phyloP scores from a whole-genome alignment of 2,888 invertebrate species.

The Agrochola circellaris region DNA sequence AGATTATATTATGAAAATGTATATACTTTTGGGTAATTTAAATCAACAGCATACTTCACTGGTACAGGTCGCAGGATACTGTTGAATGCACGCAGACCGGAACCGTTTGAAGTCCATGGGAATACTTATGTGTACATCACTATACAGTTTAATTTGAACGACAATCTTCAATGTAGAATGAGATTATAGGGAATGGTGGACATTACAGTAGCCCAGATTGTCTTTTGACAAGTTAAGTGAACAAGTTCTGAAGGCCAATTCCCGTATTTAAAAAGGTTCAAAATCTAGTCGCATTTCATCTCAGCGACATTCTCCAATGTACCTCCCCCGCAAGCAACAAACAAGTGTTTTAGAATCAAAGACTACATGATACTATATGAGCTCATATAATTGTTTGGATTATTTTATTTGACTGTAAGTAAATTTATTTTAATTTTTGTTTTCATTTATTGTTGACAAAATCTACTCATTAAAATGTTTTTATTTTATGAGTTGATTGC shows the following conservation, averaged over 20 bases:
- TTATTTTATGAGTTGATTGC: too few species aligned
- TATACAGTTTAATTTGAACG: conserved; percentile 13
- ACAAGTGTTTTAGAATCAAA: too few species aligned
- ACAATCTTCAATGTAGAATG: not conserved
- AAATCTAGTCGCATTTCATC: not conserved
- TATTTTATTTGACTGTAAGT: too few species aligned
- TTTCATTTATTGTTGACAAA: too few species aligned
- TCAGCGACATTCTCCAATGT: not conserved
- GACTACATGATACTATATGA: too few species aligned
- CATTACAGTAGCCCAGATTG: not conserved
- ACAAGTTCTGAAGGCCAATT: too few species aligned
- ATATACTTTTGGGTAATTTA: too few species aligned
- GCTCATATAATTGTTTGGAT: too few species aligned
- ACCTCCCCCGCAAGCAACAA: too few species aligned
- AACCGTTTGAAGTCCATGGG: conserved; percentile 3
- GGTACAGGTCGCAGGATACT: conserved; percentile 29
- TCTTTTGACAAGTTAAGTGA: not conserved
- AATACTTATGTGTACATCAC: not conserved
- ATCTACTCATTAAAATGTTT: too few species aligned
- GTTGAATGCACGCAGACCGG: conserved; percentile 25
- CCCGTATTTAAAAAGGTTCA: not conserved
- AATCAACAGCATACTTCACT: not conserved
- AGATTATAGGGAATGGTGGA: not conserved
- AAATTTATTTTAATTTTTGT: too few species aligned
- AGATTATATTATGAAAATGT: not conserved